Conservation (phyloP, 2,113 vertebrate genomes). For the Atlantisia rogersi region DNA sequence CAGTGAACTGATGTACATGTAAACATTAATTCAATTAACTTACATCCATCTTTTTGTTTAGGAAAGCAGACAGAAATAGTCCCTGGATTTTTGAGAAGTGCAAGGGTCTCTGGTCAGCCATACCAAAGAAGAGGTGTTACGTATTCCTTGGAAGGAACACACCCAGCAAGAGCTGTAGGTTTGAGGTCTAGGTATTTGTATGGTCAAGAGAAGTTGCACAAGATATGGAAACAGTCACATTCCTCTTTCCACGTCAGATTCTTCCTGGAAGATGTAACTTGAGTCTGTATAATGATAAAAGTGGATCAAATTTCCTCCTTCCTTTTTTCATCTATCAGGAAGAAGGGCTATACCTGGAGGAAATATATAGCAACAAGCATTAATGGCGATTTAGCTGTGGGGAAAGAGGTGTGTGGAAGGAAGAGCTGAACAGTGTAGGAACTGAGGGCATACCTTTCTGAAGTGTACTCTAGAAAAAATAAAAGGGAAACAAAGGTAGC, state of each 20-base stretch:
- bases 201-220: neutral
- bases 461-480: neutral
- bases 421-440: neutral
- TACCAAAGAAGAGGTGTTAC: neutral
- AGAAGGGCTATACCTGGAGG: neutral
- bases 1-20: neutral
- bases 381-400: neutral
- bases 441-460: neutral
- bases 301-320: neutral
- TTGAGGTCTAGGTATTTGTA: neutral
- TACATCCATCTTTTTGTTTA: neutral
- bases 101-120: neutral
- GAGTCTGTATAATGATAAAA: neutral
- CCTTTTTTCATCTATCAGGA: neutral
- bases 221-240: rapidly evolving
- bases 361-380: neutral
- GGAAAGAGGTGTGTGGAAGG: neutral
- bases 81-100: neutral
- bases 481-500: neutral
- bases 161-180: neutral
- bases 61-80: neutral
- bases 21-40: neutral
- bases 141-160: neutral
- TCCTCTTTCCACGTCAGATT: neutral
- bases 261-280: neutral